A percentile compares a stretch with the other conserved stretches of the same genome.
phyloP scores from a whole-genome alignment of 1,140 invertebrate species.

The Trichonephila clavata region DNA sequence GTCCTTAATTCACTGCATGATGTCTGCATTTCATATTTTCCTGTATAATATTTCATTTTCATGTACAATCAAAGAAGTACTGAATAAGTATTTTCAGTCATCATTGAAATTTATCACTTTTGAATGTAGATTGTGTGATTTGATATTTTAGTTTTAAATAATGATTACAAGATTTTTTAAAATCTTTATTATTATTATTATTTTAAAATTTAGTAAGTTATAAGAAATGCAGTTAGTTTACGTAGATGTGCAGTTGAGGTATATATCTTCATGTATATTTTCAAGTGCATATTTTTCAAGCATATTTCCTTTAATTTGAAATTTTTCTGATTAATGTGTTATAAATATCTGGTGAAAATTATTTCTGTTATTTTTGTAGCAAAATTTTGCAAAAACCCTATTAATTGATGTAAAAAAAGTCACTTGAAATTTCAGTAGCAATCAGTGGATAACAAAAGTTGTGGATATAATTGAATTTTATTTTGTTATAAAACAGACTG shows the following conservation, averaged over 20 bases:
- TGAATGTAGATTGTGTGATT: not conserved
- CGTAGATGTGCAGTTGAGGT: not conserved
- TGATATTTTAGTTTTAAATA: not conserved
- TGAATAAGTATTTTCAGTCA: no score
- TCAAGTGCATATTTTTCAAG: not conserved
- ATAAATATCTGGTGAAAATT: not conserved
- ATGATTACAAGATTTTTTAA: not conserved
- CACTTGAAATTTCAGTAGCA: no score
- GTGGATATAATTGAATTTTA: no score
- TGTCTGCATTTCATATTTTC: not conserved
- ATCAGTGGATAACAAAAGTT: no score
- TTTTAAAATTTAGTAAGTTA: not conserved
- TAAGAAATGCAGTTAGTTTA: not conserved
- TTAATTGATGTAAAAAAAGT: no score
- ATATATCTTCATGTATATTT: not conserved
- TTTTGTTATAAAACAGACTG: no score
- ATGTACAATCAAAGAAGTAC: not conserved
- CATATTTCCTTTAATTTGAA: not conserved
- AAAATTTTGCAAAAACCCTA: no score
- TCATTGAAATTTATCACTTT: no score
- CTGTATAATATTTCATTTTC: conserved; percentile 19
- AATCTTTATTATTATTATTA: not conserved
- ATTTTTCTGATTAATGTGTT: not conserved
- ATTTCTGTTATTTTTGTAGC: no score
- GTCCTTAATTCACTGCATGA: not conserved